Conservation (phyloP, 2,888 invertebrate species). For the Drosophila paramelanica region DNA sequence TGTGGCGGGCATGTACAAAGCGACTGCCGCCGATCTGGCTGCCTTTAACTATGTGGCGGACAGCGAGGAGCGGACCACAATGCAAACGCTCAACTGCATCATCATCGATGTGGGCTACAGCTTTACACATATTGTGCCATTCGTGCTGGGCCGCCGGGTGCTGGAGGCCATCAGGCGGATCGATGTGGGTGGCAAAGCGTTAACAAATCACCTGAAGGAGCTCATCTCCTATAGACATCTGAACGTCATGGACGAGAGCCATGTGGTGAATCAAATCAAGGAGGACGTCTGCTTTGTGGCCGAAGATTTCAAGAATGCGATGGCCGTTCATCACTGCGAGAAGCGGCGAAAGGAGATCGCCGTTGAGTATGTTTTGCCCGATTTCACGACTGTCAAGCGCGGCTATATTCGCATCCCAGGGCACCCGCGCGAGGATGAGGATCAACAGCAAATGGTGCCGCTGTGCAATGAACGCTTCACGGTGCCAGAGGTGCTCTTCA, state of each 20-base stretch:
- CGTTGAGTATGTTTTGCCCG: constrained; percentile 97
- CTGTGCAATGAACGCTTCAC: constrained; percentile 97
- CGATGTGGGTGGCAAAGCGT: constrained; percentile 97
- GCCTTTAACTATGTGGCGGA: constrained; percentile 87
- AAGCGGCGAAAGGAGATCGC: constrained; percentile 89
- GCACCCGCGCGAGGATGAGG: constrained; percentile 61
- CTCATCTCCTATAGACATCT: constrained; percentile 97
- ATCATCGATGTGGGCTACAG: constrained; percentile 98
- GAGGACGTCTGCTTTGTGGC: constrained; percentile 98
- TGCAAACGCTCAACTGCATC: constrained; percentile 88
- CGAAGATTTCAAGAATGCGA: constrained; percentile 91
- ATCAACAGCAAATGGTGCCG: constrained; percentile 89
- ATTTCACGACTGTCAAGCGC: constrained; percentile 94
- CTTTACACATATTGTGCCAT: constrained; percentile 97
- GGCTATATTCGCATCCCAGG: constrained; percentile 87
- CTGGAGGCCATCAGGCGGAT: constrained; percentile 91
- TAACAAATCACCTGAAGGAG: constrained; percentile 99
- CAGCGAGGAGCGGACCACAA: constrained; percentile 84
- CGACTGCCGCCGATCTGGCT: constrained; percentile 92
- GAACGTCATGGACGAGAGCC: constrained; percentile 99
- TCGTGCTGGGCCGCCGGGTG: constrained; percentile 91
- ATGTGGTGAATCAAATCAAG: constrained; percentile 99
- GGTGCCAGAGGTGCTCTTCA: constrained; percentile 97
- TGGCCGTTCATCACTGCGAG: constrained; percentile 88
- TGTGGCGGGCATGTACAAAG: constrained; percentile 91